Evolutionary conservation across 2,888 invertebrate genomes (phyloP), one percentile per base, ranked within the genome.

Genomic region (Agrenia bidenticulata): DNA sequence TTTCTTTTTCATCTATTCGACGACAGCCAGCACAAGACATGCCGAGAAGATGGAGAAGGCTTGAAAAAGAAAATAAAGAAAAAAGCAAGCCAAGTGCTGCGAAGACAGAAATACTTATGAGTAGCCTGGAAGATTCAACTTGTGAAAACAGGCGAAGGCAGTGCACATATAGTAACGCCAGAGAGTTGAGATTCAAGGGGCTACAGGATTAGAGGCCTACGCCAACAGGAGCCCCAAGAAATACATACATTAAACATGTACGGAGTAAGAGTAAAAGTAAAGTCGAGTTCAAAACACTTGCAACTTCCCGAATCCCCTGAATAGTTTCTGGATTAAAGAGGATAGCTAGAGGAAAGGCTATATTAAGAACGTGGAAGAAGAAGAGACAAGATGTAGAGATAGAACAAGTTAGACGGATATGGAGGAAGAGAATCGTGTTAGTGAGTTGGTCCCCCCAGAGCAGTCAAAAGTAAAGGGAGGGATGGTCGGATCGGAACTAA

Each of bases 101-200:
- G 42, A 57, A 57, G 57, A 57, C 57, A 57, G 57, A 57, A 57
- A 57, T 57, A 57, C 57, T 57, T 57, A 57, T 57, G 27, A 39
- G 37, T 57, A 13, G 51, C 13, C n/a, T 15, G 15, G 45, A 45
- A 45, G 45, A 45, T 19, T 45, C 19, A 15, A 15, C 45, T 51
- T 2, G 23, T 24, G 2, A 15, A 19, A 23, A 51, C n/a, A n/a
- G n/a, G 23, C 23, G 24, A 24, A 23, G 13, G 11, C 49, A 49
- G 17, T 17, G 17, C 9, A 49, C 49, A 49, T 51, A 23, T n/a
- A 45, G 45, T 19, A 45, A 19, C 5, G 32, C n/a, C 45, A 45
- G n/a, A 19, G 45, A 17, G 45, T 5, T 23, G 51, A 51, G 51
- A 51, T 51, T 51, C 23, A 51, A 21, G 24, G 21, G 23, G 7